Evolutionary conservation across 2,797 vertebrate species (phyloP), one percentile per base, ranked within the genome.

Genomic region (Cuculus canorus): DNA sequence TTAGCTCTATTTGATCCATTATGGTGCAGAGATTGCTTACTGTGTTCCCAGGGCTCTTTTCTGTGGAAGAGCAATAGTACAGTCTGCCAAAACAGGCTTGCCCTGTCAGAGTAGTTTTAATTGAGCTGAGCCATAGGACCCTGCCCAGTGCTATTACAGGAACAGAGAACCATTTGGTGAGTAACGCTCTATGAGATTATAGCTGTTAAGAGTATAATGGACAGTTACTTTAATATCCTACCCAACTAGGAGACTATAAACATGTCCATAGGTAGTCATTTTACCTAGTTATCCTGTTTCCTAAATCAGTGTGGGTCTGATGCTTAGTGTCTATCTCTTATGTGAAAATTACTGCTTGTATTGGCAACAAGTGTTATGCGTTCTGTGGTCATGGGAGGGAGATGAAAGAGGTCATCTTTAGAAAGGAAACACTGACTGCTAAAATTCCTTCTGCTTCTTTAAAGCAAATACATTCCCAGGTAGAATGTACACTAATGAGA

Each of bases 91-190:
- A 96, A 95, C 11, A 33, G 57, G 83, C 78, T 83, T 95, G 77
- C 86, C 94, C 75, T 93, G 89, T 96, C 89, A 96, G 93, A 95
- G 75, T 7, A 92, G 83, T 92, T 96, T 96, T 97, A 96, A 97
- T 97, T 96, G 96, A 95, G 85, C 91, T 86, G 94, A 95, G 89
- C 94, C 84, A 9, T 41, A 94, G 93, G 82, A 86, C 83, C 72
- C 80, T 95, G 70, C 70, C 89, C 94, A 87, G 48, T 68, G 50
- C 41, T 86, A 50, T 90, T 93, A 80, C 1, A 9, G 66, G 41
- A 90, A 43, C 78, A 79, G 86, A 82, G 77, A 92, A 82, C 56
- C 80, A 75, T 96, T 94, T 76, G 78, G 50, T 87, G 88, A 94
- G 86, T 64, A 86, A 24, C 79, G 59, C 71, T 72, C 54, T 30